Base-by-base conservation (phyloP, 2,797 vertebrate species). In the Nyctibius grandis region DNA sequence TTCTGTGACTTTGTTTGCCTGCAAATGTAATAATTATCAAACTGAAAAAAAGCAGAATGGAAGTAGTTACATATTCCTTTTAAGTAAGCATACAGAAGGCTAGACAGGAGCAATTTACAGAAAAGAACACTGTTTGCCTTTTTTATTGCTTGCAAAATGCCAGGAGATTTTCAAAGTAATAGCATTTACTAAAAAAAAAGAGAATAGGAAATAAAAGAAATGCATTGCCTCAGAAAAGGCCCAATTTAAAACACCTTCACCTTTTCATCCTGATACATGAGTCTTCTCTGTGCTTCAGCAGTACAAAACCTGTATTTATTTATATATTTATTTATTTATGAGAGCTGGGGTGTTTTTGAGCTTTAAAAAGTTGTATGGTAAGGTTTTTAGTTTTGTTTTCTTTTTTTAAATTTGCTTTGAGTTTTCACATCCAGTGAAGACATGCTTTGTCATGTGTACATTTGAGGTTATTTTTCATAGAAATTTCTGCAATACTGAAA, bases 121-220 rank as follows among this genome's bases (percentile, higher is more conserved):
- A 79, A 93, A 96, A 95, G 51, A 80, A 78, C 63, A 88, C 47
- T 61, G 69, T 80, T 97, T 96, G 48, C 59, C 57, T 88, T 92
- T 85, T 96, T 91, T 86, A 91, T 93, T 93, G 78, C 68, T 85
- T 90, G 34, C 53, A 89, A 95, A 94, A 92, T 63, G 25, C 40
- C 89, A 83, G 33, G 73, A 68, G 38, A 92, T 8, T 89, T 93
- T 96, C 70, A 94, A 87, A 96, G 75, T 76, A 74, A 95, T 87
- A 94, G 8, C 11, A 76, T 85, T 85, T 79, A 51, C 57, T 40
- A 3, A 47, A 85, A 40, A 75, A 57, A 48, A 18, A 44, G 8
- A 88, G 33, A 86, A n/a, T 25, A 53, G 6, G 14, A 50, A 91
- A 92, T 68, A 80, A 93, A 92, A 67, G 20, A 92, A 82, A 93